These are phyloP conservation scores for Meiosimyza decipiens DNA, from an alignment of 2,888 invertebrate genomes.

Conservation along the genomic window DNA sequence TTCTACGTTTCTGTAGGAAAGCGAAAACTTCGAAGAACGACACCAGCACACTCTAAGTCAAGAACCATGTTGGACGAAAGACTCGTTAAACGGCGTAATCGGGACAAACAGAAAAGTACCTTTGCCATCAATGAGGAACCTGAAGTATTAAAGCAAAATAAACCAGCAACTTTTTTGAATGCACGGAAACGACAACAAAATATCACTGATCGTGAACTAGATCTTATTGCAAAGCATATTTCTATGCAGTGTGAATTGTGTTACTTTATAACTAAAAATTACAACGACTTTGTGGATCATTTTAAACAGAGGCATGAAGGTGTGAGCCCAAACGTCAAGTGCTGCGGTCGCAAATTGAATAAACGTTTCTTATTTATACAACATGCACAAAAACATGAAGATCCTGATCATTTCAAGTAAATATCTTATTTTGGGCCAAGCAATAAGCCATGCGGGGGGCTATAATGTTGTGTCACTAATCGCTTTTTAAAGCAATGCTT, in stretches of 20 bases:
- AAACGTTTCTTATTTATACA: slow-evolving; percentile 62
- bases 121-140: no score
- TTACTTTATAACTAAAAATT: slow-evolving; percentile 55
- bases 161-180: no score
- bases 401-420: slow-evolving; percentile 65
- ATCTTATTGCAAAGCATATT: slow-evolving; percentile 61
- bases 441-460: no score
- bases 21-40: no score
- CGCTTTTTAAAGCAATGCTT: no score
- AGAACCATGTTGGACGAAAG: no score
- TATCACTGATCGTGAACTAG: slow-evolving; percentile 54
- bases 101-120: no score
- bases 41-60: no score
- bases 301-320: slow-evolving; percentile 57
- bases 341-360: slow-evolving; percentile 63
- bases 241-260: slow-evolving; percentile 64
- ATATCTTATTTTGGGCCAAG: slow-evolving; percentile 13
- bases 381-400: slow-evolving; percentile 63
- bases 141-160: no score
- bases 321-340: slow-evolving; percentile 58
- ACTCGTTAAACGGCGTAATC: no score
- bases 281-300: slow-evolving; percentile 59
- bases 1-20: no score
- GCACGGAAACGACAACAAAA: slow-evolving; percentile 46
- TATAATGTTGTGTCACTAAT: no score